Evolutionary conservation across 2,888 invertebrate genomes (phyloP).

Genomic region (Drosophila austrosaltans): DNA sequence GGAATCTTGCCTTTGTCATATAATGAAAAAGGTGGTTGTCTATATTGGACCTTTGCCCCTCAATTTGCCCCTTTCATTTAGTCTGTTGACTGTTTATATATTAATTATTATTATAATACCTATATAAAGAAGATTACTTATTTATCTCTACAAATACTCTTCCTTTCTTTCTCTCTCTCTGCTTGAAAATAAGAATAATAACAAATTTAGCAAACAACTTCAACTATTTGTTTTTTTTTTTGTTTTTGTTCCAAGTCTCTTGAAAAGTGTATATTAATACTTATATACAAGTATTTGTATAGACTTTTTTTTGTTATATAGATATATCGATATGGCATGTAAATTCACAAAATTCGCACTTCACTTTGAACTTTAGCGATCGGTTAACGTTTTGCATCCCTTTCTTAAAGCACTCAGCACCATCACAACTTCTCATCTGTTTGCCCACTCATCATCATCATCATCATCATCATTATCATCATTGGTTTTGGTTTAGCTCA

Average conservation of each 20-base stretch:
- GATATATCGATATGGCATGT: neutral
- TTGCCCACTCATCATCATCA: constrained; percentile 47
- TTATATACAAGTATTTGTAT: too few species aligned
- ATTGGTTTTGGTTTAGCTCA: constrained; percentile 8
- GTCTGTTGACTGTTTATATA: too few species aligned
- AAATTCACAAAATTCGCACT: constrained; percentile 14
- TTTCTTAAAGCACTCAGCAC: constrained; percentile 6
- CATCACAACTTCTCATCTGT: constrained; percentile 34
- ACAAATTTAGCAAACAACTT: too few species aligned
- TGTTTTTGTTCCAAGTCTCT: too few species aligned
- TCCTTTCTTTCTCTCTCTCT: too few species aligned
- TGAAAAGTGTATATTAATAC: too few species aligned
- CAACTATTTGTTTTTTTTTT: too few species aligned
- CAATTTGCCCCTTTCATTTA: too few species aligned
- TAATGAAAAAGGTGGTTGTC: neutral
- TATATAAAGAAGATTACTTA: too few species aligned
- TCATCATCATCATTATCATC: constrained; percentile 22
- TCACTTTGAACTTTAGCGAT: constrained; percentile 22
- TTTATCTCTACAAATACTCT: too few species aligned
- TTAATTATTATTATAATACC: too few species aligned
- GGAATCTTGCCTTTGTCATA: constrained; percentile 4
- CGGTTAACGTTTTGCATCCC: constrained; percentile 7
- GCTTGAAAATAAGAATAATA: too few species aligned
- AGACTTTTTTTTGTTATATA: neutral
- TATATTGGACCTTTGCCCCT: neutral